Evolutionary conservation across 2,888 invertebrate genomes (phyloP), one percentile per base, ranked within the genome.

Genomic region (Brachylomia viminalis): DNA sequence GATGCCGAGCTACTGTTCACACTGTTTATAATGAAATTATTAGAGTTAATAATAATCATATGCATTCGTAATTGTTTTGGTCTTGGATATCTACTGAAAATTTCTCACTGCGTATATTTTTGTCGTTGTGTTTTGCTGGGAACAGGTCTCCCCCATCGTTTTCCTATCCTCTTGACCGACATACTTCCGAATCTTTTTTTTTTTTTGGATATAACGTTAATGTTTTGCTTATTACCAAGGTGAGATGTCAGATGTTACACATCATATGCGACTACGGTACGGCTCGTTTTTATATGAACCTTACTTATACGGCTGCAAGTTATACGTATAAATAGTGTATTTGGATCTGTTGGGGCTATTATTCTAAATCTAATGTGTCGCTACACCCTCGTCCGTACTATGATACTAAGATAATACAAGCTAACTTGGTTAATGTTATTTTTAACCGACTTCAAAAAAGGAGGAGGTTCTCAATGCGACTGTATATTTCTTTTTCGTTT

Each of bases 1-100:
- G 84, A 38, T 93, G 93, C 67, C 77, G 83, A 0, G 93, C 93
- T 0, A 76, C 77, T 3, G 80, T 90, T 2, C 83, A 88, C 38
- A 90, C 90, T 6, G 15, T 80, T 45, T 77, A 72, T 6, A 80
- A 89, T 42, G 65, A 87, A 68, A 78, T 87, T 59, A n/a, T 87
- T 56, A 88, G 78, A 54, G 65, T 89, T 11, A 80, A 87, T n/a
- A 92, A 91, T 73, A 69, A 65, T 45, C 89, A 89, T 75, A 58
- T 77, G 6, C 89, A 89, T 67, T 76, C 65, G 27, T 82, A 64
- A 38, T 64, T 47, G 10, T 58, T n/a, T 49, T 42, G 4, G 4
- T 15, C 7, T 30, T 27, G 2, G 20, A 42, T 42, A n/a, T 23
- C 17, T 49, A 15, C 1, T 33, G 23, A n/a, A 49, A 15, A 66